These are phyloP conservation scores for Erythrocercus mccallii DNA, from an alignment of 2,113 vertebrate genomes.

Conservation along the genomic window DNA sequence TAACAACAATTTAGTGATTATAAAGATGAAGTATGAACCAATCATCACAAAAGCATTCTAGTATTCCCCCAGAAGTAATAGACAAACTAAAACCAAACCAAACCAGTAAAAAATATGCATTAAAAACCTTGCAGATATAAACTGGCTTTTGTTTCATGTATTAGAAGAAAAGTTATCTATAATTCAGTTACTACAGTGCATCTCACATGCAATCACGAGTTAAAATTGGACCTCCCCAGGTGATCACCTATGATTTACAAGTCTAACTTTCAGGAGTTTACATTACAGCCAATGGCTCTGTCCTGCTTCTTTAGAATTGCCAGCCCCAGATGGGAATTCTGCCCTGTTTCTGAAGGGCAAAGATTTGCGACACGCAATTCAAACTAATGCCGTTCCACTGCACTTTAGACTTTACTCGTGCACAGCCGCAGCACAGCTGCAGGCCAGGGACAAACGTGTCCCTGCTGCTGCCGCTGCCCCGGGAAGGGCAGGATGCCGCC, in stretches of 20 bases:
- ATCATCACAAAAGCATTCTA: not conserved
- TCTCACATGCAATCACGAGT: not conserved
- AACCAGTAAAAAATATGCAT: not conserved
- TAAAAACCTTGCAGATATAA: not conserved
- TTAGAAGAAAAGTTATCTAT: not conserved
- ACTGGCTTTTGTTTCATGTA: not conserved
- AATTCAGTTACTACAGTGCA: not conserved
- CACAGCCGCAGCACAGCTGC: fast-evolving
- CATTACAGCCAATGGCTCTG: not conserved
- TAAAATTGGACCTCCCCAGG: not conserved
- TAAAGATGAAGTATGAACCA: not conserved
- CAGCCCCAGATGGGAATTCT: not conserved
- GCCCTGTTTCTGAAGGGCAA: not conserved
- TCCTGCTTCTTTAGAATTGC: not conserved
- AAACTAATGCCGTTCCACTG: fast-evolving
- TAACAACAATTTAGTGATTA: not conserved
- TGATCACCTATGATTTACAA: fast-evolving
- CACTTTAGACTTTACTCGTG: fast-evolving
- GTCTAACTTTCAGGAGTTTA: not conserved
- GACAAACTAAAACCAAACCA: not conserved
- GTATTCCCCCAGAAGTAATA: not conserved
- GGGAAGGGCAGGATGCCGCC: not conserved
- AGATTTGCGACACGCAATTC: not conserved
- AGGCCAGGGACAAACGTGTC: not conserved
- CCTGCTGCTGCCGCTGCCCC: fast-evolving